Conservation (phyloP, 1,140 invertebrate genomes). For the Cylas formicarius region DNA sequence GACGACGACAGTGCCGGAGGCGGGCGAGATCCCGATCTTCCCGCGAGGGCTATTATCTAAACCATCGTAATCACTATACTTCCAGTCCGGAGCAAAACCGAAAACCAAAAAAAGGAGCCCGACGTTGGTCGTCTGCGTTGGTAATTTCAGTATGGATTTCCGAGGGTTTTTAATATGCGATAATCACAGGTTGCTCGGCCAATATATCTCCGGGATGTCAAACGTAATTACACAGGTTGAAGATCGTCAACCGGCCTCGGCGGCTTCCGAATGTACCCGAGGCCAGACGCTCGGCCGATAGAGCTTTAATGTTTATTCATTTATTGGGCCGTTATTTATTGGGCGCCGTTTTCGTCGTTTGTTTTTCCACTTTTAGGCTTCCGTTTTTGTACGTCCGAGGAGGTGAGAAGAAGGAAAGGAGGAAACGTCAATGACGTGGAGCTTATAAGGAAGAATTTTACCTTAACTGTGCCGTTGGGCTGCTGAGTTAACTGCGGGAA, state of each 20-base stretch:
- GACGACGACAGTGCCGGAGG: too few relatives aligned
- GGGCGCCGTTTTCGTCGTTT: too few relatives aligned
- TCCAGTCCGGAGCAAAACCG: constrained; percentile 9
- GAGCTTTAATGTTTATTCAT: too few relatives aligned
- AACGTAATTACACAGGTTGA: constrained; percentile 26
- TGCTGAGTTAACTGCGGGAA: too few relatives aligned
- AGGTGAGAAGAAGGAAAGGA: too few relatives aligned
- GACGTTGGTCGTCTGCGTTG: constrained; percentile 8
- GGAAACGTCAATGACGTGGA: too few relatives aligned
- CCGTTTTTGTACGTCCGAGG: too few relatives aligned
- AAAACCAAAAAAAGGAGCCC: constrained; percentile 1
- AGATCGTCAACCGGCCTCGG: constrained; percentile 22
- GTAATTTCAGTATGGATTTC: constrained; percentile 31
- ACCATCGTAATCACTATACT: constrained; percentile 20
- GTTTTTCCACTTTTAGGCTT: too few relatives aligned
- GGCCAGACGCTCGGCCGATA: constrained; percentile 8
- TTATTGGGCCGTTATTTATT: too few relatives aligned
- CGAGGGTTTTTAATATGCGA: constrained; percentile 26
- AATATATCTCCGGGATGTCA: constrained; percentile 32
- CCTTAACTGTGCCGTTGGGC: too few relatives aligned
- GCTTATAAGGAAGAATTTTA: too few relatives aligned
- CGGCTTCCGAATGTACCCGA: constrained; percentile 27
- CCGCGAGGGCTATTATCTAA: constrained; percentile 16
- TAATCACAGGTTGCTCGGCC: constrained; percentile 27
- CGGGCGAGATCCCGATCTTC: constrained; percentile 15